Conservation (phyloP, 2,888 invertebrate genomes). For the Campaea margaritaria region DNA sequence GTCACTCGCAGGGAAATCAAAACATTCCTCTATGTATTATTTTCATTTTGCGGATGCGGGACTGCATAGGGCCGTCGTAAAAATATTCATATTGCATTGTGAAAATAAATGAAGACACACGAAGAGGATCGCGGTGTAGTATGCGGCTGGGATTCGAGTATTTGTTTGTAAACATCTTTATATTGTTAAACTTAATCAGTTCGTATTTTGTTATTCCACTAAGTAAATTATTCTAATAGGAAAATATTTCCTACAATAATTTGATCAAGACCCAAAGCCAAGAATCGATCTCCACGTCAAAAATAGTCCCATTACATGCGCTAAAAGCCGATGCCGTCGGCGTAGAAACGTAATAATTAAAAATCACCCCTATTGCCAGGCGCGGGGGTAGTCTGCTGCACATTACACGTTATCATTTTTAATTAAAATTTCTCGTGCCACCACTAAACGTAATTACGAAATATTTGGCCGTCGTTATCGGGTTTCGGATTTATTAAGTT, state of each 20-base stretch:
- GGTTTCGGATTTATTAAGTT: conserved; percentile 9
- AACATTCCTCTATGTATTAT: conserved; percentile 84
- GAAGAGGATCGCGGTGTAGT: neutral
- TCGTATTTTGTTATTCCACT: too few relatives aligned
- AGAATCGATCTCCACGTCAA: conserved; percentile 1
- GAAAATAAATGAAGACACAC: conserved; percentile 13
- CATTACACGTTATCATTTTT: conserved; percentile 81
- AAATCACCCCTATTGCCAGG: conserved; percentile 74
- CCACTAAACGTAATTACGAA: conserved; percentile 60
- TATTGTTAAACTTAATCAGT: too few relatives aligned
- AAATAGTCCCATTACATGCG: neutral
- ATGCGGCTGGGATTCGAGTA: neutral
- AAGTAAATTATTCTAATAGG: neutral
- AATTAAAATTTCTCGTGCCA: conserved; percentile 69
- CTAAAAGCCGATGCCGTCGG: conserved; percentile 59
- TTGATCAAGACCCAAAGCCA: neutral
- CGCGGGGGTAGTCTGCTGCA: conserved; percentile 52
- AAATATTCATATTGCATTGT: conserved; percentile 36
- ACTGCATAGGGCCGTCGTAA: conserved; percentile 25
- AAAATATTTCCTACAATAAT: neutral
- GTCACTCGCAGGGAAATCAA: conserved; percentile 85
- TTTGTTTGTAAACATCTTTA: too few relatives aligned
- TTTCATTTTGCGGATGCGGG: conserved; percentile 59
- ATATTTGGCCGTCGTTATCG: conserved; percentile 42
- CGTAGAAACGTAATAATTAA: conserved; percentile 84